Evolutionary conservation across 2,113 vertebrate species (phyloP), one percentile per base, ranked within the genome.

Genomic region (Eublepharis macularius): DNA sequence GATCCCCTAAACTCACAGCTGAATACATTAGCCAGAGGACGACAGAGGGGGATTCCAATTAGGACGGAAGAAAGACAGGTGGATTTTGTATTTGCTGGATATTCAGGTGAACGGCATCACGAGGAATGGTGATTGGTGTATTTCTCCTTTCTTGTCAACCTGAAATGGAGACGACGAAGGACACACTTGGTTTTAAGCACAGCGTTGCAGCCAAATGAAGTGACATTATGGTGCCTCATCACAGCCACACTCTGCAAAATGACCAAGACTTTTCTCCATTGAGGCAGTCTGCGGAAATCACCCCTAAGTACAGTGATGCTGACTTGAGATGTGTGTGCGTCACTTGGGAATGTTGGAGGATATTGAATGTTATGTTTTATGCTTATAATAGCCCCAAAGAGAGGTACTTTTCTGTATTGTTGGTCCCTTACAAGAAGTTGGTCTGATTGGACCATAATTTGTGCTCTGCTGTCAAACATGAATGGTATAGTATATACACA

Each of bases 21-120:
- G 93, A 87, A 94, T 94, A 85, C 78, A 92, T 94, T 92, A 95
- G 68, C 32, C 70, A 79, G 85, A 89, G 91, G 91, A 94, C 75
- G 75, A 1, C 41, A 0, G 85, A 72, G 29, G 1, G 1, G 80
- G 70, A 63, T 47, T 10, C 82, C 32, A 29, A 84, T 86, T 73
- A 88, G 43, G 57, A 7, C 5, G 17, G 47, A 70, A 2, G 26
- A 47, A 39, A 24, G 26, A 6, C 43, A 32, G 1, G 0, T 16
- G 60, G 80, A 0, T 75, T 80, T 51, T 14, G 32, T 41, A 0
- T 36, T 54, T 45, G 21, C 66, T 8, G 70, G 16, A 0, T 12
- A 1, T 32, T 47, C 75, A 4, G 14, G 12, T 36, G 36, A 75
- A n/a, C 1, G 1, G 79, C 51, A 1, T 12, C 69, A 3, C 29